phyloP scores from a whole-genome alignment of 2,797 vertebrate species.

The Pseudopleuronectes americanus region DNA sequence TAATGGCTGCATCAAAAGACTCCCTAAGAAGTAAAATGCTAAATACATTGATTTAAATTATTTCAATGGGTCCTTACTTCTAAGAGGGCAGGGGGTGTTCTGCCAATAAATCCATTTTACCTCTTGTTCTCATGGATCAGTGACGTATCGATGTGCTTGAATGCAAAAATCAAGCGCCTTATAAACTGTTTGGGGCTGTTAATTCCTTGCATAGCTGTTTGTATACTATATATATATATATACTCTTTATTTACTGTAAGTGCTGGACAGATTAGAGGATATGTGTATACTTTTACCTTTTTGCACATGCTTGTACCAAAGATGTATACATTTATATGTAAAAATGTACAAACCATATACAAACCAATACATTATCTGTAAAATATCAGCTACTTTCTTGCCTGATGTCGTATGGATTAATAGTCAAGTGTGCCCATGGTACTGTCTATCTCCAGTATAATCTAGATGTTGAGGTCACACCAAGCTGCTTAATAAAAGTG shows the following conservation, averaged over 20 bases:
- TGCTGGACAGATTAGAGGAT: neutral
- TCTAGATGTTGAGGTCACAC: conserved; percentile 61
- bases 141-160: conserved; percentile 42
- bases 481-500: conserved; percentile 72
- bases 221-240: conserved; percentile 6
- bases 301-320: too few relatives aligned
- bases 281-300: too few relatives aligned
- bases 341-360: neutral
- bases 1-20: conserved; percentile 2
- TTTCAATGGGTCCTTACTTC: conserved; percentile 1
- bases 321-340: too few relatives aligned
- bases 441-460: conserved; percentile 45
- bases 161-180: conserved; percentile 40
- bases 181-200: conserved; percentile 20
- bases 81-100: conserved; percentile 24
- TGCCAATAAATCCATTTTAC: conserved; percentile 17
- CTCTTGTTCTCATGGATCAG: conserved; percentile 23
- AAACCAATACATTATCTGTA: neutral
- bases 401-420: conserved; percentile 50
- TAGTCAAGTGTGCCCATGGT: conserved; percentile 21
- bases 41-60: conserved; percentile 28
- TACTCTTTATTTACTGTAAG: neutral
- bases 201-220: conserved; percentile 34
- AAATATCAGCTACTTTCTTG: conserved; percentile 22
- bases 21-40: neutral